Evolutionary conservation across 2,797 vertebrate genomes (phyloP).

Genomic region (Prionace glauca): DNA sequence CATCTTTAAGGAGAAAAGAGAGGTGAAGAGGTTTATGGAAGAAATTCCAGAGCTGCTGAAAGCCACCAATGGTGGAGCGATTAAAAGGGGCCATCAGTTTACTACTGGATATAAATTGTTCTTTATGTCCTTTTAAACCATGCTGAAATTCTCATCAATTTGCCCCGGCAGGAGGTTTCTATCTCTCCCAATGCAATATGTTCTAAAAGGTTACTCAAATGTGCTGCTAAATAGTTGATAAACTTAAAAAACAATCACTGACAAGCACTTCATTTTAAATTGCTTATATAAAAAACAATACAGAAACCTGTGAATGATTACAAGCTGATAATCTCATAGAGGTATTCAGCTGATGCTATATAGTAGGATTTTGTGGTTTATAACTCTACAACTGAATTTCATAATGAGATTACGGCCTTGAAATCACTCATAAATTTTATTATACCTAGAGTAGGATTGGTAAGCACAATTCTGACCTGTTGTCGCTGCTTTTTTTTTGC

Average conservation of each 20-base stretch:
- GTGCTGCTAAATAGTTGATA: conserved; percentile 11
- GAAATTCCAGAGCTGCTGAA: not conserved
- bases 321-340: not conserved
- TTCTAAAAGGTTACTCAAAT: conserved; percentile 11
- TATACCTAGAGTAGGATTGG: not conserved
- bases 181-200: not conserved
- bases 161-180: not conserved
- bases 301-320: conserved; percentile 15
- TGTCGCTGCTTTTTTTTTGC: not conserved
- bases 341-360: not conserved
- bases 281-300: not conserved
- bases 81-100: not conserved
- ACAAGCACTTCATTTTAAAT: not conserved
- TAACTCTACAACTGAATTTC: not conserved
- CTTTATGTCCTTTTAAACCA: not conserved
- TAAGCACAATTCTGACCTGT: not conserved
- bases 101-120: not conserved
- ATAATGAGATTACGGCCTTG: not conserved
- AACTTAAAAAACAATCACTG: not conserved
- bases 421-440: conserved; percentile 13
- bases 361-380: not conserved
- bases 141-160: not conserved
- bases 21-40: not conserved
- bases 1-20: not conserved
- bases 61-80: not conserved